Evolutionary conservation across 2,888 invertebrate genomes (phyloP).

Genomic region (Stenolophus ochropezus): DNA sequence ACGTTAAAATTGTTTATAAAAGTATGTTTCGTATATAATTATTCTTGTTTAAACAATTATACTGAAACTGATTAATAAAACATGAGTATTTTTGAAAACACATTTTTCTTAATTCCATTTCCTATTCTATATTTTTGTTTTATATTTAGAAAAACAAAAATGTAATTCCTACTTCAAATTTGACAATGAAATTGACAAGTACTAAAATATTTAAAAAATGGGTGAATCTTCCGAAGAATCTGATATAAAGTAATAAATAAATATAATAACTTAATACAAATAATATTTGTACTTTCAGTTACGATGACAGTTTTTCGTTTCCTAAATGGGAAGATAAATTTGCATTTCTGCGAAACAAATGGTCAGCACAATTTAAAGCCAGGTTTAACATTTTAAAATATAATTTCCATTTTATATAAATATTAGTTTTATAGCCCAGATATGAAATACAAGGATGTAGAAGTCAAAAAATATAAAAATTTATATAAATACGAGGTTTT

Average conservation of each 20-base stretch:
- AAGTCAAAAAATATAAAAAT: neutral
- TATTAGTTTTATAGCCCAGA: neutral
- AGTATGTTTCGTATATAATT: constrained; percentile 39
- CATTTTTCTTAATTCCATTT: neutral
- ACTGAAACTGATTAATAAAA: constrained; percentile 44
- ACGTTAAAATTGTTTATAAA: constrained; percentile 57
- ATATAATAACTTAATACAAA: neutral
- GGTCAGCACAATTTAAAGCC: neutral
- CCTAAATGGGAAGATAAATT: neutral
- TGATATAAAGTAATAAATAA: neutral
- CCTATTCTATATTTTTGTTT: neutral
- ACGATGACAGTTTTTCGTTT: neutral
- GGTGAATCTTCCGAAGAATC: neutral
- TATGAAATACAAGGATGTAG: neutral
- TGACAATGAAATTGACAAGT: neutral
- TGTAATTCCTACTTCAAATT: neutral
- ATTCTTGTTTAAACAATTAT: constrained; percentile 56
- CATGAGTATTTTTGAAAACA: constrained; percentile 46
- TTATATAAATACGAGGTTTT: neutral
- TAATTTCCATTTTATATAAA: too few relatives aligned
- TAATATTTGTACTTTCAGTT: neutral
- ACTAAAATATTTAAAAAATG: neutral
- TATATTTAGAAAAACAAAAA: neutral
- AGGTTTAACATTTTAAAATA: neutral
- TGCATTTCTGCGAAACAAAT: neutral